These are phyloP conservation scores for Gastrophysa polygoni DNA, from an alignment of 2,888 invertebrate species.

Conservation along the genomic window DNA sequence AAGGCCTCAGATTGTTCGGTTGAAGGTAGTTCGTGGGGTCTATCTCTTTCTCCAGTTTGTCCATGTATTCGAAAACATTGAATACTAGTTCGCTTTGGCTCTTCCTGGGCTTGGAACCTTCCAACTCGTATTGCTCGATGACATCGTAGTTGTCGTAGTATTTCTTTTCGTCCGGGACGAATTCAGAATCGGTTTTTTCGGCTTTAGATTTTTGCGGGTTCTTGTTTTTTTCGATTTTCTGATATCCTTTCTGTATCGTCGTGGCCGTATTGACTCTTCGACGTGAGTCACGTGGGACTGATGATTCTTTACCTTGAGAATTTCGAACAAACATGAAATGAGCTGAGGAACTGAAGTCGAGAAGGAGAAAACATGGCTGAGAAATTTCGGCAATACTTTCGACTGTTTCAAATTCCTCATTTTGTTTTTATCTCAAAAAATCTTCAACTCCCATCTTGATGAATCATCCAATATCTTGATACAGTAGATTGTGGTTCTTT, in stretches of 20 bases:
- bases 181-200: neutral
- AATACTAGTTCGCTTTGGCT: conserved; percentile 19
- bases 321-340: no score
- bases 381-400: no score
- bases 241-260: neutral
- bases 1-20: conserved; percentile 13
- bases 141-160: neutral
- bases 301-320: conserved; percentile 4
- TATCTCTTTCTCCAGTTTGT: neutral
- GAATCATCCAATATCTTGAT: no score
- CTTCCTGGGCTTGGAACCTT: conserved; percentile 35
- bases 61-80: conserved; percentile 13
- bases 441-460: no score
- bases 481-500: no score
- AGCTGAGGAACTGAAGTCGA: no score
- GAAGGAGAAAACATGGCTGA: no score
- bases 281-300: neutral
- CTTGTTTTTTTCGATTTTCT: neutral
- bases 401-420: no score
- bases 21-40: conserved; percentile 8
- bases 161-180: neutral
- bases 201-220: neutral
- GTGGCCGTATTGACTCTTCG: neutral
- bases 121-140: conserved; percentile 36
- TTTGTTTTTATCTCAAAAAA: no score